phyloP scores from a whole-genome alignment of 2,113 vertebrate genomes.

The Caloenas nicobarica region DNA sequence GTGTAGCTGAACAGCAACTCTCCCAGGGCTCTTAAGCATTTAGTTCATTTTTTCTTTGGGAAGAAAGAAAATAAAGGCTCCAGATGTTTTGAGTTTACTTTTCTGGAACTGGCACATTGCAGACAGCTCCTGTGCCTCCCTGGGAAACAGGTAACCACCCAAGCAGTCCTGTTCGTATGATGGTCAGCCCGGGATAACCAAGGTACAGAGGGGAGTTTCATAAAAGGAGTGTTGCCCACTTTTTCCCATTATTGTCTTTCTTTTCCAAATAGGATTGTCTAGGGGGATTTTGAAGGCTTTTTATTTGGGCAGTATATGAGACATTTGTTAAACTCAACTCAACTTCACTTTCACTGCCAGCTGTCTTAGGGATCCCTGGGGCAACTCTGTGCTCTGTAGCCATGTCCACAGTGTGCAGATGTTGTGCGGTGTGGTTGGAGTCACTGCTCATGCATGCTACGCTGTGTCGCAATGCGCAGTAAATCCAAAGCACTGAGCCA shows the following conservation, averaged over 20 bases:
- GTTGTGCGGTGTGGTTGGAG: background rate
- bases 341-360: background rate
- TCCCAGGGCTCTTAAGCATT: conserved; percentile 14
- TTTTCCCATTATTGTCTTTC: background rate
- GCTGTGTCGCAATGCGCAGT: background rate
- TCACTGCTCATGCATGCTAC: background rate
- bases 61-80: background rate
- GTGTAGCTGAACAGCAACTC: background rate
- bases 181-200: background rate
- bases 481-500: background rate
- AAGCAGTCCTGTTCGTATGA: background rate
- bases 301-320: background rate
- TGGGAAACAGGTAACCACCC: background rate
- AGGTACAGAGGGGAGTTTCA: background rate
- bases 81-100: conserved; percentile 35
- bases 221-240: background rate
- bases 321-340: background rate
- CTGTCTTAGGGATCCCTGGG: background rate
- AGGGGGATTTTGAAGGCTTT: background rate
- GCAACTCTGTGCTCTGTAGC: background rate
- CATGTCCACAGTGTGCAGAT: background rate
- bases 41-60: background rate
- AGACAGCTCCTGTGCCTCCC: background rate
- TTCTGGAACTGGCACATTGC: background rate
- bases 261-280: background rate